Evolutionary conservation across 2,113 vertebrate species (phyloP).

Genomic region (Vidua chalybeata): DNA sequence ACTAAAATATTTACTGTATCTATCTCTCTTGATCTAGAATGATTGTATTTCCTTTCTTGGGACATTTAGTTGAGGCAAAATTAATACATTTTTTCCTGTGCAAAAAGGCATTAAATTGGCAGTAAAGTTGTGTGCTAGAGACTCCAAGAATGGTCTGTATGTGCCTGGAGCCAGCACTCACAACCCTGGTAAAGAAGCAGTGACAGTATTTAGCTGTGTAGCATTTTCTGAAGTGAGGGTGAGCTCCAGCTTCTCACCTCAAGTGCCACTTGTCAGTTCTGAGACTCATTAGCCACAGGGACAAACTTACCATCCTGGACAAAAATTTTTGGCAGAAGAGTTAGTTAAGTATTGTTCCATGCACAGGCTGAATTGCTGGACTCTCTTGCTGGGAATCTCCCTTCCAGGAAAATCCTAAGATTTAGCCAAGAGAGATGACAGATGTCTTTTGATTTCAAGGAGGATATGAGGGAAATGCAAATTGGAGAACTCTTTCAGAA

Average conservation of each 20-base stretch:
- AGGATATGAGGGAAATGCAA: not conserved
- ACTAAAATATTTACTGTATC: not conserved
- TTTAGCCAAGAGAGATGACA: not conserved
- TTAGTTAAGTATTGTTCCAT: not conserved
- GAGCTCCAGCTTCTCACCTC: not conserved
- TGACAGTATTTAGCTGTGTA: not conserved
- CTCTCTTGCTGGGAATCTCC: not conserved
- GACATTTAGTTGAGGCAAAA: constrained; percentile 10
- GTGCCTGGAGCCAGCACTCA: not conserved
- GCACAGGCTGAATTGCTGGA: not conserved
- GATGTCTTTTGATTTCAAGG: not conserved
- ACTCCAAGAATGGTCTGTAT: not conserved
- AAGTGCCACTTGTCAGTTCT: not conserved
- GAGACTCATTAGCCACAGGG: not conserved
- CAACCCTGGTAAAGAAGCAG: not conserved
- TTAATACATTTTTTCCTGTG: not conserved
- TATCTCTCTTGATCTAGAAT: constrained; percentile 8
- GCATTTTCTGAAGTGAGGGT: not conserved
- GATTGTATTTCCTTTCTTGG: not conserved
- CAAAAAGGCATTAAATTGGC: constrained; percentile 28
- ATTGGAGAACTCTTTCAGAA: not conserved
- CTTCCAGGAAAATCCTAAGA: not conserved
- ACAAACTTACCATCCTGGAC: not conserved
- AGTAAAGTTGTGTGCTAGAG: not conserved
- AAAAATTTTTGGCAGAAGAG: not conserved